These are phyloP conservation scores for Himalopsyche japonica DNA, from an alignment of 2,888 invertebrate species.

Conservation along the genomic window DNA sequence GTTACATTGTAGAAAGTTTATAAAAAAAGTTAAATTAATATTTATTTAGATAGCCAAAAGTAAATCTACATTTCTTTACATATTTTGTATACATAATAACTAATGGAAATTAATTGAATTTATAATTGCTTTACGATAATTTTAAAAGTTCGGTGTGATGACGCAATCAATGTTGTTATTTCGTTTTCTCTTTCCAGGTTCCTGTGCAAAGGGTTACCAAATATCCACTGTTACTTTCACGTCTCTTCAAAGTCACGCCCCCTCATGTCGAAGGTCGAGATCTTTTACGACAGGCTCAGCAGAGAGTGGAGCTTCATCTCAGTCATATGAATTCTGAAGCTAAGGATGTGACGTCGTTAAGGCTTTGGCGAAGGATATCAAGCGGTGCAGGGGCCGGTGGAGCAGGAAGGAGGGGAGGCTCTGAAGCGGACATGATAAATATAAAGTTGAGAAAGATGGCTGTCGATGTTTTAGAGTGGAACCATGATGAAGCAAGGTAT, in stretches of 20 bases:
- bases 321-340: constrained; percentile 94
- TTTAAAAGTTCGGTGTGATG: no score
- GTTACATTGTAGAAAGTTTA: no score
- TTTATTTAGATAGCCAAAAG: no score
- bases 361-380: constrained; percentile 86
- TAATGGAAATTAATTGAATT: no score
- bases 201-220: constrained; percentile 97
- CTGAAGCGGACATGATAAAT: constrained; percentile 86
- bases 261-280: constrained; percentile 81
- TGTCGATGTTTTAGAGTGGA: constrained; percentile 92
- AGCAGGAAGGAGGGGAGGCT: constrained; percentile 70
- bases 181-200: constrained; percentile 59
- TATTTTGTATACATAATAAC: no score
- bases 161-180: no score
- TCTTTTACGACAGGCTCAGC: constrained; percentile 83
- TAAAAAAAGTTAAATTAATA: no score
- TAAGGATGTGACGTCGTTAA: constrained; percentile 85
- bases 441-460: constrained; percentile 91
- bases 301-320: constrained; percentile 89
- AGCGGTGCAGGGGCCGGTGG: constrained; percentile 62
- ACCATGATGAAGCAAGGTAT: constrained; percentile 82
- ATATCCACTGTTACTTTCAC: constrained; percentile 89
- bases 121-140: no score
- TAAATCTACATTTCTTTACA: no score
- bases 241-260: constrained; percentile 89